phyloP scores from a whole-genome alignment of 1,140 invertebrate genomes.

The Drosophila bifasciata region DNA sequence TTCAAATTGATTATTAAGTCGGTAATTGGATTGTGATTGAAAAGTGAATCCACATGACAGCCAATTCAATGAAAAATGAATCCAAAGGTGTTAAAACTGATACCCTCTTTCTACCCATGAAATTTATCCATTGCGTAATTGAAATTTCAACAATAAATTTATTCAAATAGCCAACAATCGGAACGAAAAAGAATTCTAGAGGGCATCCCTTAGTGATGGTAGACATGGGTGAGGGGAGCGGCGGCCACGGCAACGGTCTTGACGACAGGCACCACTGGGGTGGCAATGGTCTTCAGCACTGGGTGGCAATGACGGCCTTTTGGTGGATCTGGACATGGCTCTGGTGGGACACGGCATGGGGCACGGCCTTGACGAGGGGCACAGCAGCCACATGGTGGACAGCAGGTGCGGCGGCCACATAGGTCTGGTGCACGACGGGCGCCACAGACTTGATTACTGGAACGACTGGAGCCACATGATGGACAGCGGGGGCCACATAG shows the following conservation, averaged over 20 bases:
- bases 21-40: slow-evolving; percentile 25
- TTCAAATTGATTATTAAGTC: slow-evolving; percentile 35
- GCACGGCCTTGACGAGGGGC: slow-evolving; percentile 56
- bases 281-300: slow-evolving; percentile 59
- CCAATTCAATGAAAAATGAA: neutral
- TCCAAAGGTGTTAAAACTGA: too few species aligned
- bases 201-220: slow-evolving; percentile 52
- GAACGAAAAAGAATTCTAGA: neutral
- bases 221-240: slow-evolving; percentile 60
- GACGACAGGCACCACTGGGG: slow-evolving; percentile 49
- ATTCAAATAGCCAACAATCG: slow-evolving; percentile 60
- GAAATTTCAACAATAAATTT: slow-evolving; percentile 47
- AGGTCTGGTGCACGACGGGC: slow-evolving; percentile 52
- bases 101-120: neutral
- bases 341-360: slow-evolving; percentile 85
- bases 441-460: slow-evolving; percentile 40
- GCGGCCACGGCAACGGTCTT: slow-evolving; percentile 41
- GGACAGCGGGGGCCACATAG: slow-evolving; percentile 59
- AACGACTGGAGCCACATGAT: slow-evolving; percentile 36
- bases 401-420: slow-evolving; percentile 60
- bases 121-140: slow-evolving; percentile 17
- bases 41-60: too few species aligned
- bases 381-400: slow-evolving; percentile 72
- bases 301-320: slow-evolving; percentile 59
- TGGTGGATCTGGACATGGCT: slow-evolving; percentile 83